These are phyloP conservation scores for Habropoda laboriosa DNA, from an alignment of 1,140 invertebrate genomes.

Conservation along the genomic window DNA sequence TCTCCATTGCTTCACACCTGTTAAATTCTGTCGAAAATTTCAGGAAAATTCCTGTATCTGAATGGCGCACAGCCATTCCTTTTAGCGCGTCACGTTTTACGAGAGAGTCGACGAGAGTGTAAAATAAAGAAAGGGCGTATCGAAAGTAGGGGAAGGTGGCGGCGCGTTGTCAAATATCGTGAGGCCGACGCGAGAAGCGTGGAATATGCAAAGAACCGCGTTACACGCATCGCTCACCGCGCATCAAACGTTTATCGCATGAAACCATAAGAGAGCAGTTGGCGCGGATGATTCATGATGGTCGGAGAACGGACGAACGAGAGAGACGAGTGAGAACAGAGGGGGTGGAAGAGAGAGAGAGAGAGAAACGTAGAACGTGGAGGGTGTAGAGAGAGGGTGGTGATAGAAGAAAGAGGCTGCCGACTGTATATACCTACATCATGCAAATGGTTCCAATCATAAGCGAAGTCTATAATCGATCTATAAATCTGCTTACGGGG, in stretches of 20 bases:
- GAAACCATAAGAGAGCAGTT: conserved; percentile 78
- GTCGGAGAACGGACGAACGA: conserved; percentile 54
- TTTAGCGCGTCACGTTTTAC: background rate
- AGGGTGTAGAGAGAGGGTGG: background rate
- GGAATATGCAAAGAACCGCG: conserved; percentile 73
- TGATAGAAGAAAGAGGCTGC: conserved; percentile 47
- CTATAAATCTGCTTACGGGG: conserved; percentile 81
- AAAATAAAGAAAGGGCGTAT: background rate
- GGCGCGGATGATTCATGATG: conserved; percentile 78
- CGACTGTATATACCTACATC: conserved; percentile 74
- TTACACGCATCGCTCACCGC: conserved; percentile 74
- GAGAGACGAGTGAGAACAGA: conserved; percentile 44
- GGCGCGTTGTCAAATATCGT: conserved; percentile 38
- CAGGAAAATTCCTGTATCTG: too few relatives aligned
- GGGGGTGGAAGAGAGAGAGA: conserved; percentile 41
- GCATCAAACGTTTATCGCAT: conserved; percentile 79
- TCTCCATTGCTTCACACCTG: rapidly evolving
- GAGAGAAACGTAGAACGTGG: background rate
- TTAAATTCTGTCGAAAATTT: too few relatives aligned
- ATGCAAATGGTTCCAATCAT: conserved; percentile 82
- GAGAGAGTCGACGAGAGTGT: background rate
- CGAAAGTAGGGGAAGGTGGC: background rate
- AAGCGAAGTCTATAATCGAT: conserved; percentile 81
- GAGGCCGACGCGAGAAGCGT: conserved; percentile 55
- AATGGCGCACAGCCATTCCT: too few relatives aligned